Evolutionary conservation across 2,888 invertebrate species (phyloP).

Genomic region (Camptogramma bilineatum): DNA sequence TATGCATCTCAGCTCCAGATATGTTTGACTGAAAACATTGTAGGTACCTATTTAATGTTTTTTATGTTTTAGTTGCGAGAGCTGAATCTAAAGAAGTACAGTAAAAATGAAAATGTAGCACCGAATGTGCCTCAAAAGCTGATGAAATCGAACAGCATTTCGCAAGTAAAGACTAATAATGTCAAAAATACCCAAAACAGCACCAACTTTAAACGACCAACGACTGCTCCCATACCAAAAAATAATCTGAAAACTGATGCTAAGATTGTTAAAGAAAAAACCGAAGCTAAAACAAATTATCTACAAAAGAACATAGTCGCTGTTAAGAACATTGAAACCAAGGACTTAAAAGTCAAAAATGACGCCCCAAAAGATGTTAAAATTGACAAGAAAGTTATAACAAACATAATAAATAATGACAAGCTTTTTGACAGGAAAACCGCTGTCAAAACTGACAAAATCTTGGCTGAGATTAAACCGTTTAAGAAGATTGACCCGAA

Average conservation of each 20-base stretch:
- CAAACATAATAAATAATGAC: slow-evolving; percentile 25
- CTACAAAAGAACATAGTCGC: slow-evolving; percentile 22
- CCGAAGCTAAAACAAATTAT: slow-evolving; percentile 14
- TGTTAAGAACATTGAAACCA: slow-evolving; percentile 1
- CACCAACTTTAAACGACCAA: slow-evolving; percentile 49
- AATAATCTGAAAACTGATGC: slow-evolving; percentile 9
- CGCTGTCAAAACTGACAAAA: slow-evolving; percentile 20
- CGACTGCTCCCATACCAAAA: slow-evolving; percentile 44
- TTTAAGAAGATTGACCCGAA: slow-evolving; percentile 21
- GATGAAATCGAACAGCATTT: slow-evolving; percentile 27
- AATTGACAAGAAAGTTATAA: slow-evolving; percentile 18
- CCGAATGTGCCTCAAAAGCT: slow-evolving; percentile 40
- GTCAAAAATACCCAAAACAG: slow-evolving; percentile 50
- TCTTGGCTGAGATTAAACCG: slow-evolving; percentile 28
- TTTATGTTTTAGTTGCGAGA: slow-evolving; percentile 66
- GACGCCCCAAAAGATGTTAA: not conserved
- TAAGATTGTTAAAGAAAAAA: slow-evolving; percentile 40
- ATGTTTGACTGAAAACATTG: too few species aligned
- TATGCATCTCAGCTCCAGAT: too few species aligned
- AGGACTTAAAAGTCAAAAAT: slow-evolving; percentile 8
- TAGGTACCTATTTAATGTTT: slow-evolving; percentile 5
- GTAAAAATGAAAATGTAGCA: slow-evolving; percentile 46
- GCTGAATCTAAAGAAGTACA: slow-evolving; percentile 72
- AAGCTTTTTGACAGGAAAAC: slow-evolving; percentile 26
- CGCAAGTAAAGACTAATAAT: slow-evolving; percentile 32